These are phyloP conservation scores for Octomys mimax DNA, from an alignment of 2,797 vertebrate genomes.

Conservation along the genomic window DNA sequence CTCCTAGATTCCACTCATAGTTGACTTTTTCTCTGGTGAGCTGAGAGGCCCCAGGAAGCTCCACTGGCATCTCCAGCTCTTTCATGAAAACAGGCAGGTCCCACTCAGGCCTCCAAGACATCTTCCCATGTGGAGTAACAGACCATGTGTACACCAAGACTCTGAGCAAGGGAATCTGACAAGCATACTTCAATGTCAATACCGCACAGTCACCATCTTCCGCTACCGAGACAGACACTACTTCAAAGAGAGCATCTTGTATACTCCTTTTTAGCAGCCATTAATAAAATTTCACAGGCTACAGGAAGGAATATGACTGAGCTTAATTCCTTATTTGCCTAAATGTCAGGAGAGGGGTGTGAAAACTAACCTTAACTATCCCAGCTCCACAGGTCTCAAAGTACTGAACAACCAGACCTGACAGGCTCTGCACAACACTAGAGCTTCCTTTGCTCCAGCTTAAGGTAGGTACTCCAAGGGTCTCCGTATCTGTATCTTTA, in stretches of 20 bases:
- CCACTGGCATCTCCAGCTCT: conserved; percentile 48
- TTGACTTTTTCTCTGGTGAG: conserved; percentile 62
- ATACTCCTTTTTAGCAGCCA: neutral
- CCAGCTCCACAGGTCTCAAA: neutral
- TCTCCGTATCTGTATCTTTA: neutral
- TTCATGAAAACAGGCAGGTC: conserved; percentile 53
- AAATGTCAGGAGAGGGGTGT: neutral
- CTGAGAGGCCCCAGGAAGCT: conserved; percentile 56
- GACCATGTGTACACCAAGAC: neutral
- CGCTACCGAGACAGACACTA: neutral
- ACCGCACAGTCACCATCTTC: neutral
- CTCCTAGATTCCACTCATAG: conserved; percentile 68
- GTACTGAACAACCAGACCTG: neutral
- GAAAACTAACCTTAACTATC: neutral
- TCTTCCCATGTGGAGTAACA: neutral
- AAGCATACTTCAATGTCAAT: neutral
- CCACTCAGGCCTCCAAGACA: neutral
- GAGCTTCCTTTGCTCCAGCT: neutral
- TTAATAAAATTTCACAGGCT: neutral
- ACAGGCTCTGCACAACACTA: neutral
- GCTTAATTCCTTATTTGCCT: conserved; percentile 17
- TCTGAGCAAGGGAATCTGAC: neutral
- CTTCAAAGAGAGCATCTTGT: conserved; percentile 12
- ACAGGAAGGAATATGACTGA: conserved; percentile 30
- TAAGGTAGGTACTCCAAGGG: neutral